Conservation (phyloP, 2,888 invertebrate genomes). For the Coleophora flavipennella region DNA sequence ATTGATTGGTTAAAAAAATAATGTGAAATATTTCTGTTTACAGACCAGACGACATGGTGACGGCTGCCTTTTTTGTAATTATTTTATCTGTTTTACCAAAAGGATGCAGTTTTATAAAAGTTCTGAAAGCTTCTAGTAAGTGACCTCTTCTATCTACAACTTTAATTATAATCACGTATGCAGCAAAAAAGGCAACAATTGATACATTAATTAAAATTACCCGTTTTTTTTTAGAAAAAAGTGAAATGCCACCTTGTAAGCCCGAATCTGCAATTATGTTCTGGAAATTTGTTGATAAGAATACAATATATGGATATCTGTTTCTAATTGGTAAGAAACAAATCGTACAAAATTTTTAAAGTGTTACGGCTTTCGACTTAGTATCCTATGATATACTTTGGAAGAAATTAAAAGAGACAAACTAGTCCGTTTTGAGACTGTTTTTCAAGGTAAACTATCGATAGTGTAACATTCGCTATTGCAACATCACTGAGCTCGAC, state of each 20-base stretch:
- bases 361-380: too few relatives aligned
- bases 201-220: background rate
- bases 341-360: background rate
- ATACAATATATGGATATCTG: conserved; percentile 4
- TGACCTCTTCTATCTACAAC: too few relatives aligned
- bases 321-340: conserved; percentile 1
- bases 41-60: background rate
- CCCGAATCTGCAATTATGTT: conserved; percentile 2
- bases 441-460: too few relatives aligned
- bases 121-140: background rate
- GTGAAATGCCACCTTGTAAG: conserved; percentile 1
- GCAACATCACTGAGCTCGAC: too few relatives aligned
- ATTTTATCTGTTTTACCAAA: background rate
- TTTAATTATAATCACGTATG: too few relatives aligned
- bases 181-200: too few relatives aligned
- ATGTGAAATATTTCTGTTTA: background rate
- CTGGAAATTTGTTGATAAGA: conserved; percentile 4
- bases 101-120: background rate
- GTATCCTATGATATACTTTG: too few relatives aligned
- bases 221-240: background rate
- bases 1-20: too few relatives aligned
- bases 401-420: too few relatives aligned
- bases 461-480: too few relatives aligned
- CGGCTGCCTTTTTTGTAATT: background rate
- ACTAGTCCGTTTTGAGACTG: too few relatives aligned